Evolutionary conservation across 2,797 vertebrate species (phyloP).

Genomic region (Epinephelus malabaricus): DNA sequence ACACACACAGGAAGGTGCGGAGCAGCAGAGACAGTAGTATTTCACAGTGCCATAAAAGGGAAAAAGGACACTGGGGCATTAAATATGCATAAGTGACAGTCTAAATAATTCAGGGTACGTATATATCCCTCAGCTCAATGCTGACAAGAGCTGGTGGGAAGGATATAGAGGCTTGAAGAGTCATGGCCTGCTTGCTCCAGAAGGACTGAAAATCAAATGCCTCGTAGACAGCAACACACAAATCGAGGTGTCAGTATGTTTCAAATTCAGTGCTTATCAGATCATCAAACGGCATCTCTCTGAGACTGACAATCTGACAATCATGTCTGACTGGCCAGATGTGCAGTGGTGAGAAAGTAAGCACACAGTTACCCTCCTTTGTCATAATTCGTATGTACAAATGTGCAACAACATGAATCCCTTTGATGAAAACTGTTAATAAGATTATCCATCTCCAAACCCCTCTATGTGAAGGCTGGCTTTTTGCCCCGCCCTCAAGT

Average conservation of each 20-base stretch:
- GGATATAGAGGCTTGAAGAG: conserved; percentile 64
- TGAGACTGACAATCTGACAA: background rate
- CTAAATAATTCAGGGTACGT: conserved; percentile 88
- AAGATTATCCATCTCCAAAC: background rate
- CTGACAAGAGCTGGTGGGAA: conserved; percentile 73
- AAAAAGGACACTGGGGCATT: conserved; percentile 83
- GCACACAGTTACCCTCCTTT: background rate
- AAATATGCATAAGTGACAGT: conserved; percentile 86
- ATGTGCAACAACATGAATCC: background rate
- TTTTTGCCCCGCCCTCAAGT: background rate
- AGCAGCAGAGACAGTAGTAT: conserved; percentile 75
- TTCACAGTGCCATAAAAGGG: conserved; percentile 81
- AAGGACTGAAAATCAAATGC: conserved; percentile 62
- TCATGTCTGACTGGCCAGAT: no score
- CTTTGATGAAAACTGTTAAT: background rate
- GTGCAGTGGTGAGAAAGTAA: background rate
- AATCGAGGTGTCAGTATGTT: conserved; percentile 2
- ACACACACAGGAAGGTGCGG: conserved; percentile 46
- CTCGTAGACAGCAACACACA: background rate
- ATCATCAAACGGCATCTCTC: background rate
- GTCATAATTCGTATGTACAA: background rate
- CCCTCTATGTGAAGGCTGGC: background rate
- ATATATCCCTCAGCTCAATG: conserved; percentile 81
- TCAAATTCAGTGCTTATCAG: background rate
- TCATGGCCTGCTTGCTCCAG: conserved; percentile 45